These are phyloP conservation scores for Cantharis flavilabris DNA, from an alignment of 2,888 invertebrate species.

Conservation along the genomic window DNA sequence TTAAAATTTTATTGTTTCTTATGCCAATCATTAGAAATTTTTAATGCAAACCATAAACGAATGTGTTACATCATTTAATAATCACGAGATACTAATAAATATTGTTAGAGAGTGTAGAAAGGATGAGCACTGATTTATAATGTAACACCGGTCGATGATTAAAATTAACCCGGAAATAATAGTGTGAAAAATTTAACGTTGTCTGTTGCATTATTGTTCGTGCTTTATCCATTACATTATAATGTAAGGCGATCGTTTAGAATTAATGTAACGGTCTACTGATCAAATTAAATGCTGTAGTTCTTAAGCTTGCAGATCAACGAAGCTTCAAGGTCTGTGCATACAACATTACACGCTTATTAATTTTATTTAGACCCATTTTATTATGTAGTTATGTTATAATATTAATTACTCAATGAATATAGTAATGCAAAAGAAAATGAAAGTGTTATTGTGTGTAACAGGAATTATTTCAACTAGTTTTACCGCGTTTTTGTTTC, in stretches of 20 bases:
- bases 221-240: neutral
- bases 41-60: neutral
- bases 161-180: constrained; percentile 1
- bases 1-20: neutral
- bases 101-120: constrained; percentile 11
- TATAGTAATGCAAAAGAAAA: neutral
- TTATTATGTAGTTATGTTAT: neutral
- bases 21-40: neutral
- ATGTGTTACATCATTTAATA: neutral
- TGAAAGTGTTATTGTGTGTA: neutral
- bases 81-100: neutral
- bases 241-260: neutral
- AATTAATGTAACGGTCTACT: neutral
- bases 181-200: neutral
- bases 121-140: constrained; percentile 8
- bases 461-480: neutral
- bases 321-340: neutral
- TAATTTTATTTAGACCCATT: neutral
- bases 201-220: neutral
- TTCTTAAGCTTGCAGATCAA: neutral
- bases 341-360: neutral
- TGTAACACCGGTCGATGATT: neutral
- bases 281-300: neutral
- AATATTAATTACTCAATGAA: neutral
- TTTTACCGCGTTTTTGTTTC: neutral